Conservation (phyloP, 2,888 invertebrate species). For the Drosophila pseudotakahashii region DNA sequence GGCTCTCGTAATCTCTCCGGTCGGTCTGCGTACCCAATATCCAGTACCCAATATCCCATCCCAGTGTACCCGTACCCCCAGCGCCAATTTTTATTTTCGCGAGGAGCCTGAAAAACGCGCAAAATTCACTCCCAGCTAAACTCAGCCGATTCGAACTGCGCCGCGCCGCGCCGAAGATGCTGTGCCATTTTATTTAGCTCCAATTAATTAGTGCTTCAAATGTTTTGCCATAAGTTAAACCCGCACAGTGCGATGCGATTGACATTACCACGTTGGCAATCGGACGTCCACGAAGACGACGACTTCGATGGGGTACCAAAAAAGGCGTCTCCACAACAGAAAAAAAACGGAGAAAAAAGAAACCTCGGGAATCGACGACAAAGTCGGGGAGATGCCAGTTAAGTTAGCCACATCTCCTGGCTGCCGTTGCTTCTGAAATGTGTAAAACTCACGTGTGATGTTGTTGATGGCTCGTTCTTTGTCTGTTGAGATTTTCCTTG, state of each 20-base stretch:
- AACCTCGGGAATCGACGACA: constrained; percentile 16
- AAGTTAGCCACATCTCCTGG: constrained; percentile 45
- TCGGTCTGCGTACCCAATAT: constrained; percentile 48
- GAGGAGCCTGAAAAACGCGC: constrained; percentile 36
- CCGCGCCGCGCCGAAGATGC: constrained; percentile 55
- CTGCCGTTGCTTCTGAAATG: constrained; percentile 72
- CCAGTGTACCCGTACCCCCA: constrained; percentile 33
- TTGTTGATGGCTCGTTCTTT: constrained; percentile 64
- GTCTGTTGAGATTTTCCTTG: constrained; percentile 25
- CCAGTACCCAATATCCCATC: neutral
- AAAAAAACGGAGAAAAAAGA: constrained; percentile 15
- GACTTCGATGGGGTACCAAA: constrained; percentile 33
- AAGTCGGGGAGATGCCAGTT: constrained; percentile 29
- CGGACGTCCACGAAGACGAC: constrained; percentile 47
- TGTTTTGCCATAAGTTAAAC: constrained; percentile 84
- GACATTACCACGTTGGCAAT: constrained; percentile 76
- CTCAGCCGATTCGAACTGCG: constrained; percentile 11
- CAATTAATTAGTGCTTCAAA: constrained; percentile 85
- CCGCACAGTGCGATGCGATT: constrained; percentile 79
- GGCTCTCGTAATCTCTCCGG: constrained; percentile 77
- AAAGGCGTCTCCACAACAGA: constrained; percentile 45
- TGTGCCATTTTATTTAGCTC: constrained; percentile 84
- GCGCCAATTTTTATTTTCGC: constrained; percentile 38
- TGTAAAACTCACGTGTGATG: constrained; percentile 77
- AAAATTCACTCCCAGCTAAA: constrained; percentile 34